Evolutionary conservation across 2,113 vertebrate genomes (phyloP), one percentile per base, ranked within the genome.

Genomic region (Vulpes ferrilata): DNA sequence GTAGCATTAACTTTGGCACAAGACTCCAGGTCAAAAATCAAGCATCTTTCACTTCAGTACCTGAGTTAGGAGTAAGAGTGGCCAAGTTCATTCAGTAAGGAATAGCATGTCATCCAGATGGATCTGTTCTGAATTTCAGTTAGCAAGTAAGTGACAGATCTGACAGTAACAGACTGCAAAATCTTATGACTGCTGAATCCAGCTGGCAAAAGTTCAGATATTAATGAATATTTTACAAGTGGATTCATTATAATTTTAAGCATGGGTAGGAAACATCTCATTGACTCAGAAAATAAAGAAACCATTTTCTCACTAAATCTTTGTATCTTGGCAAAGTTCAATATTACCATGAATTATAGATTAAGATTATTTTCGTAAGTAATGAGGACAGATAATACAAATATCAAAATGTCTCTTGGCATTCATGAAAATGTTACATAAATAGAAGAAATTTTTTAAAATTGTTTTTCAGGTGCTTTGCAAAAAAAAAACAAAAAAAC

Each of bases 91-190:
- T 38, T 95, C 55, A 88, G 59, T 91, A 87, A 86, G 19, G 57
- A 3, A 32, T 74, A 86, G 27, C 7, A 84, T 59, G 38, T 53
- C 71, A 96, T 71, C 25, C 59, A 90, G 93, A 84, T 12, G 60
- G 60, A 64, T 60, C 27, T 89, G 23, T 78, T 96, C 43, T 86
- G 8, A 93, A 81, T 96, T 90, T 94, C 81, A 74, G 25, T 88
- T 74, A 91, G 22, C 73, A 95, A 96, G n/a, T 57, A 95, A 93
- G 92, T 78, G 32, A 95, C 0, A 86, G 51, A 96, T 38, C 12
- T 86, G n/a, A 94, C 2, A 35, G 35, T 11, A 67, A 86, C 0
- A 82, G 17, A 76, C 73, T 71, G 59, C 69, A 92, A 13, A 96
- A 74, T 90, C 32, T 95, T 92, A 57, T 25, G 55, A 30, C 32